Base-by-base conservation (phyloP, 2,113 vertebrate genomes). In the Gymnogyps californianus region DNA sequence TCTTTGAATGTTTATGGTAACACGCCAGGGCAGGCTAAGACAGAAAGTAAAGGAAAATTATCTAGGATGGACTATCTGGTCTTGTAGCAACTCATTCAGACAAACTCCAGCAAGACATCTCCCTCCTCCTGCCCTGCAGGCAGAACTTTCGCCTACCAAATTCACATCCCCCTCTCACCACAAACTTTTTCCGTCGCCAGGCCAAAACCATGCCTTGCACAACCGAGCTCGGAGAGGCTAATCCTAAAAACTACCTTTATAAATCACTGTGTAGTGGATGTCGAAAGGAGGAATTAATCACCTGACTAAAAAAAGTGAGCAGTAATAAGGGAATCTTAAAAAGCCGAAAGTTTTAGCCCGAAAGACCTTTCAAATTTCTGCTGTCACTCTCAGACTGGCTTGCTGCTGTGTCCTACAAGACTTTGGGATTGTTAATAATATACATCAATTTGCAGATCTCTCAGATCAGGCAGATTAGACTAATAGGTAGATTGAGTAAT, bases 11-110 rank as follows among this genome's bases (percentile, higher is more conserved):
- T 40, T 71, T 11, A 25, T 24, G 66, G 82, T 58, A 65, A 29
- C 52, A 25, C 0, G 17, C n/a, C 57, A 65, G 49, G 75, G 58
- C 61, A 83, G 52, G 61, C 44, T 46, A 31, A 82, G 47, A 67
- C n/a, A 85, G 32, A 93, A 79, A 64, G 61, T 21, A 52, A 77
- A 86, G 71, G 51, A 66, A 71, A 75, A 71, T 61, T 81, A 62
- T n/a, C 72, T 64, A 11, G 47, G 65, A 66, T 25, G 26, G 61
- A 81, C 25, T 87, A 86, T 11, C 42, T 83, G 67, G 26, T 92
- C 83, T 65, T 93, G 93, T 74, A 93, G 72, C 77, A 94, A 94
- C 89, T 75, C 69, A 91, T 84, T 89, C 81, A 78, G 70, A 57
- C 0, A 5, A 84, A 94, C 59, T 84, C 28, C 86, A 92, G 80